Evolutionary conservation across 2,888 invertebrate species (phyloP).

Genomic region (Brachypalpus laphriformis): DNA sequence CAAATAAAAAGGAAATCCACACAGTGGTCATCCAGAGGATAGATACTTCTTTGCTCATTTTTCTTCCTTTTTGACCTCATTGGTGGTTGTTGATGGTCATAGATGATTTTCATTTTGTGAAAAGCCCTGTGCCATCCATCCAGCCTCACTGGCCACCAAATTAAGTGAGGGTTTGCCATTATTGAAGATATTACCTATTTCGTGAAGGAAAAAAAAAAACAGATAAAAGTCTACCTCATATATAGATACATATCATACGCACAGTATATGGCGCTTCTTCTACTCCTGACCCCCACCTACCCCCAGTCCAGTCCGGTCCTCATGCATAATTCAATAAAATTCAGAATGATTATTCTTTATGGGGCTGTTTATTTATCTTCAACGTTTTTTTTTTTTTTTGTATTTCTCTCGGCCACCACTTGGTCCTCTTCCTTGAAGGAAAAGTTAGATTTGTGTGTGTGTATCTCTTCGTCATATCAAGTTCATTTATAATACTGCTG

Average conservation of each 20-base stretch:
- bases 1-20: slow-evolving; percentile 71
- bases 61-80: slow-evolving; percentile 46
- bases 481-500: slow-evolving; percentile 67
- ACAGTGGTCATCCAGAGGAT: slow-evolving; percentile 66
- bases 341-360: slow-evolving; percentile 83
- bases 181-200: slow-evolving; percentile 71
- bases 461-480: slow-evolving; percentile 59
- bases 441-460: slow-evolving; percentile 45
- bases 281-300: neutral
- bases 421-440: slow-evolving; percentile 56
- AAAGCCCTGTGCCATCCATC: slow-evolving; percentile 55
- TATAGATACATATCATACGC: slow-evolving; percentile 14
- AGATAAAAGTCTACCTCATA: slow-evolving; percentile 69
- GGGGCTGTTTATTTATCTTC: slow-evolving; percentile 83
- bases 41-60: slow-evolving; percentile 32
- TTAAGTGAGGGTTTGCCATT: slow-evolving; percentile 73
- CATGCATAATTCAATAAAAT: slow-evolving; percentile 83
- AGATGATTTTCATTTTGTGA: slow-evolving; percentile 73
- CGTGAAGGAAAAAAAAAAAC: slow-evolving; percentile 59
- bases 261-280: slow-evolving; percentile 33
- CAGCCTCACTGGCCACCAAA: slow-evolving; percentile 53
- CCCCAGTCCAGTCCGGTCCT: slow-evolving; percentile 61
- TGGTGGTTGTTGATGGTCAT: slow-evolving; percentile 65
- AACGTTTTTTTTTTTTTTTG: slow-evolving; percentile 81
- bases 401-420: slow-evolving; percentile 22